Conservation (phyloP, 2,797 vertebrate species). For the Cyprinella venusta region DNA sequence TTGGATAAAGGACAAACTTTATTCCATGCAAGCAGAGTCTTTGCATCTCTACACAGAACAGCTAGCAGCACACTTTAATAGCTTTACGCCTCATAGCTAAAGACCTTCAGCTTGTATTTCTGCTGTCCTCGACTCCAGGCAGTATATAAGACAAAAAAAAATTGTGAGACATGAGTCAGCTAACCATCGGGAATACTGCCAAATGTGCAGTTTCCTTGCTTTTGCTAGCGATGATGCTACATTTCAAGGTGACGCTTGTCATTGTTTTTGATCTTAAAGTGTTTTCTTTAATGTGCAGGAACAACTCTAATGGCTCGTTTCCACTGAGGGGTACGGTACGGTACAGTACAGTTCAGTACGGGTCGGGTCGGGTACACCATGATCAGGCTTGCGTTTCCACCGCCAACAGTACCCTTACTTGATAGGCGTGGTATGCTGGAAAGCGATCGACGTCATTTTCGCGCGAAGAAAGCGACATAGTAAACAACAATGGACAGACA, state of each 20-base stretch:
- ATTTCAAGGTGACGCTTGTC: conserved; percentile 1
- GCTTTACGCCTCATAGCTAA: conserved; percentile 24
- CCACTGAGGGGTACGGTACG: too few species aligned
- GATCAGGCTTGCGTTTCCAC: too few species aligned
- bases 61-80: conserved; percentile 38
- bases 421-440: too few species aligned
- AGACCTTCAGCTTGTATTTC: conserved; percentile 40
- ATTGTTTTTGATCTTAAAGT: background rate
- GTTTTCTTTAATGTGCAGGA: background rate
- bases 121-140: conserved; percentile 52
- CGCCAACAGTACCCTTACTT: too few species aligned
- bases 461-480: too few species aligned
- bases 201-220: conserved; percentile 66
- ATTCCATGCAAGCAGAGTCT: background rate
- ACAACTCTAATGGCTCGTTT: too few species aligned
- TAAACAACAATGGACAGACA: too few species aligned
- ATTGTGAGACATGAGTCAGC: conserved; percentile 61
- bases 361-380: too few species aligned
- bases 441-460: too few species aligned
- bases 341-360: too few species aligned
- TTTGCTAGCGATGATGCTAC: conserved; percentile 52
- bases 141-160: conserved; percentile 48
- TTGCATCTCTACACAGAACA: conserved; percentile 8
- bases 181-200: conserved; percentile 72
- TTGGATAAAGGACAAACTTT: background rate